phyloP scores from a whole-genome alignment of 1,140 invertebrate genomes.

The Drosophila obscura region DNA sequence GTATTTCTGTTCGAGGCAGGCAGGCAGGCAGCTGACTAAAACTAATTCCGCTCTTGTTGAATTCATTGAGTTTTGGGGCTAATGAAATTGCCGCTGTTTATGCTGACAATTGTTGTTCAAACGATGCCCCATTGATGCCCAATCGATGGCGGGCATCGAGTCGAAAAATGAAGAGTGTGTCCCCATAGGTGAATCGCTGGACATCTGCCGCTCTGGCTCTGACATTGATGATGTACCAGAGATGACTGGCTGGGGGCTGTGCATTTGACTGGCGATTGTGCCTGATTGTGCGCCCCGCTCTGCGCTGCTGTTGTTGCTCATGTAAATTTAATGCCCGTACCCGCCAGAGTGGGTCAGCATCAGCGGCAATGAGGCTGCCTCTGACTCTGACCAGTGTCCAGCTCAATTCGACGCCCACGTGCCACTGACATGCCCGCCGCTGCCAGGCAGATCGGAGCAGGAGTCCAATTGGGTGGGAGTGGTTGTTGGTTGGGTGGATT shows the following conservation, averaged over 20 bases:
- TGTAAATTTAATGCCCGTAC: slow-evolving; percentile 58
- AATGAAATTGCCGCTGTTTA: slow-evolving; percentile 25
- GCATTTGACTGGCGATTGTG: slow-evolving; percentile 54
- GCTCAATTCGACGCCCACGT: slow-evolving; percentile 68
- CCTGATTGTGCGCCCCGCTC: slow-evolving; percentile 37
- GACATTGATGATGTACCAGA: slow-evolving; percentile 45
- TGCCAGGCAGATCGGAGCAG: slow-evolving; percentile 14
- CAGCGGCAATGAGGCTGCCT: slow-evolving; percentile 22
- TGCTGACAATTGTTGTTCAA: slow-evolving; percentile 33
- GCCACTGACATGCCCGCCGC: slow-evolving; percentile 36
- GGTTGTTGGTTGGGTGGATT: slow-evolving; percentile 24
- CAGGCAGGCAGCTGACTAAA: slow-evolving; percentile 33
- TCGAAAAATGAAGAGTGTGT: not conserved
- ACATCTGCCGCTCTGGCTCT: slow-evolving; percentile 1
- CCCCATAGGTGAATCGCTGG: slow-evolving; percentile 1
- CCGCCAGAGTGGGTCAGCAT: slow-evolving; percentile 25
- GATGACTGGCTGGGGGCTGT: slow-evolving; percentile 22
- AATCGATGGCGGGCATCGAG: slow-evolving; percentile 10
- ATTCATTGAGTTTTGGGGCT: slow-evolving; percentile 41
- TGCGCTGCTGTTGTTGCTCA: slow-evolving; percentile 21
- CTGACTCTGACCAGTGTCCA: slow-evolving; percentile 15
- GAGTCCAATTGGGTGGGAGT: slow-evolving; percentile 40
- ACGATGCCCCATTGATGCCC: slow-evolving; percentile 13
- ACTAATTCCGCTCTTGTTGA: slow-evolving; percentile 43
- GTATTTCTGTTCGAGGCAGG: slow-evolving; percentile 51